These are phyloP conservation scores for Loriculus beryllinus DNA, from an alignment of 2,797 vertebrate species.

Conservation along the genomic window DNA sequence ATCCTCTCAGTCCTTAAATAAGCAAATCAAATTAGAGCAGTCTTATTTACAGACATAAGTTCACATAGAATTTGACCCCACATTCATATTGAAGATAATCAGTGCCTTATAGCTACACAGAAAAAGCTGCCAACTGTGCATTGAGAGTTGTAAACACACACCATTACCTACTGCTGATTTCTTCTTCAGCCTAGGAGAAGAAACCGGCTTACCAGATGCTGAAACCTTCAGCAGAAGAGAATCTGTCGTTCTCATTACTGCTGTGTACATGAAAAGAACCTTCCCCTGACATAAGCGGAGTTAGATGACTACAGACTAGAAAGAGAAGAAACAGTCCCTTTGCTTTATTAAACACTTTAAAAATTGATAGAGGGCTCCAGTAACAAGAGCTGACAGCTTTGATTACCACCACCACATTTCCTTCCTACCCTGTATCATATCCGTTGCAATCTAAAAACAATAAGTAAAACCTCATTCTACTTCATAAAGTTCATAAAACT, in stretches of 20 bases:
- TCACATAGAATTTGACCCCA: background rate
- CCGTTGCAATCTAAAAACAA: background rate
- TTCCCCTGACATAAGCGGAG: conserved; percentile 1
- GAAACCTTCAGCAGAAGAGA: background rate
- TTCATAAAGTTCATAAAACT: background rate
- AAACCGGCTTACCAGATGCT: background rate
- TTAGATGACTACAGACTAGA: background rate
- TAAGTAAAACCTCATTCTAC: background rate
- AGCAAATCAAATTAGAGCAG: background rate
- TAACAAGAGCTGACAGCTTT: conserved; percentile 16
- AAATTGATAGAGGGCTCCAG: conserved; percentile 32
- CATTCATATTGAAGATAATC: background rate
- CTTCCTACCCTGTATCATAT: background rate
- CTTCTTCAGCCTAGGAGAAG: background rate
- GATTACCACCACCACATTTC: background rate
- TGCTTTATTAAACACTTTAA: conserved; percentile 59
- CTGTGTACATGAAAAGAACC: background rate
- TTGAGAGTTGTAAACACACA: background rate
- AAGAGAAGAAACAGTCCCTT: background rate
- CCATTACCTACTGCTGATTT: background rate
- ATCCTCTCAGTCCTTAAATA: background rate
- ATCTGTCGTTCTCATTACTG: background rate
- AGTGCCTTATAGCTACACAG: background rate
- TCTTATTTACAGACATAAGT: background rate
- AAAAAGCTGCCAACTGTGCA: background rate